phyloP scores from a whole-genome alignment of 1,140 invertebrate species.

The Adoxophyes honmai region DNA sequence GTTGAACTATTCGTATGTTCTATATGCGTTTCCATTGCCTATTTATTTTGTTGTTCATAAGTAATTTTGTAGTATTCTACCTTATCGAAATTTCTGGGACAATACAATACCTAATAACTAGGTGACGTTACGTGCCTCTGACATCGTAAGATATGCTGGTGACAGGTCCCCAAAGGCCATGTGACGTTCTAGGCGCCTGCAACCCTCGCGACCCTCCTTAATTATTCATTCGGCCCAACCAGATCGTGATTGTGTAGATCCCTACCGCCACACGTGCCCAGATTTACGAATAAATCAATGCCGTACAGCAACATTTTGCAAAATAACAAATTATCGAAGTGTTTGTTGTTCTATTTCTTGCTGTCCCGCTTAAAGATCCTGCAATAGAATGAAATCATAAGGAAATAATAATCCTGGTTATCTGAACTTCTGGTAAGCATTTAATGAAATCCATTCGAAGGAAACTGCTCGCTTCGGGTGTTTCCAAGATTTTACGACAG shows the following conservation, averaged over 20 bases:
- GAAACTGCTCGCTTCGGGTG: constrained; percentile 15
- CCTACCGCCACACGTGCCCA: constrained; percentile 21
- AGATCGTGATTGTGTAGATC: constrained; percentile 33
- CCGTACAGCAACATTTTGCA: not conserved
- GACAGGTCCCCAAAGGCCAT: constrained; percentile 31
- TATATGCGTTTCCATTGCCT: no score
- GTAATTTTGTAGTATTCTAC: no score
- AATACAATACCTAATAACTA: constrained; percentile 12
- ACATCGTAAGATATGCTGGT: constrained; percentile 18
- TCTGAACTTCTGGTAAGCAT: not conserved
- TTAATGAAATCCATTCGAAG: not conserved
- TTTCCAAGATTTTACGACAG: constrained; percentile 31
- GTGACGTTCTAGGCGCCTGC: constrained; percentile 33
- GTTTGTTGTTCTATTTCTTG: no score
- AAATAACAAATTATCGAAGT: constrained; percentile 8
- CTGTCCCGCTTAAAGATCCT: no score
- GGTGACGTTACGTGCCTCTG: not conserved
- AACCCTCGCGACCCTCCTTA: constrained; percentile 35
- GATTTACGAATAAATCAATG: constrained; percentile 19
- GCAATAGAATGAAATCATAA: not conserved
- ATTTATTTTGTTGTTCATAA: no score
- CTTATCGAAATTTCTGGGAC: not conserved
- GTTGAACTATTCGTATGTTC: no score
- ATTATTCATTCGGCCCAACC: constrained; percentile 46
- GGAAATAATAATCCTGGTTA: not conserved